phyloP scores from a whole-genome alignment of 2,888 invertebrate species.

The Bhutanitis thaidina region DNA sequence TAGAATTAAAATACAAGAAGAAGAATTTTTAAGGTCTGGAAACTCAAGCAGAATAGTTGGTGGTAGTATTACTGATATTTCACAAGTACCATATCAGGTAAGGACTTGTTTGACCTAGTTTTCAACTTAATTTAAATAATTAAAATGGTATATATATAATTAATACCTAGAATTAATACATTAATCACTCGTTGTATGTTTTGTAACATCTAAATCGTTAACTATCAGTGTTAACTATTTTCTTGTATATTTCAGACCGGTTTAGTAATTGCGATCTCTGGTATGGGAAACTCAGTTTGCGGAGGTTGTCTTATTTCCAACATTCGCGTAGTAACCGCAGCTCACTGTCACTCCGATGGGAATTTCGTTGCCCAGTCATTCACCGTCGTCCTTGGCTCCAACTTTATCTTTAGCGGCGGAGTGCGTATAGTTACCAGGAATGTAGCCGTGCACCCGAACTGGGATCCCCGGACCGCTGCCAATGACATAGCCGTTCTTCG shows the following conservation, averaged over 20 bases:
- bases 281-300: constrained; percentile 22
- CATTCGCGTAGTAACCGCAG: constrained; percentile 42
- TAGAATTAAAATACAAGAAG: constrained; percentile 37
- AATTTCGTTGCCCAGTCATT: constrained; percentile 32
- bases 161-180: no score
- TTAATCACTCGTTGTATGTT: no score
- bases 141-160: no score
- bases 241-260: constrained; percentile 3
- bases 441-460: constrained; percentile 35
- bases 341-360: constrained; percentile 48
- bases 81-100: constrained; percentile 52
- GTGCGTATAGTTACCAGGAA: constrained; percentile 22
- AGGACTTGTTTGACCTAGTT: no score
- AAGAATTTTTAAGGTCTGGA: constrained; percentile 22
- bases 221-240: no score
- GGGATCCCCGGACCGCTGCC: constrained; percentile 33
- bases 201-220: no score
- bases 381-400: constrained; percentile 47
- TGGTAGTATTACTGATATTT: constrained; percentile 37
- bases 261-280: neutral
- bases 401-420: constrained; percentile 44
- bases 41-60: constrained; percentile 41
- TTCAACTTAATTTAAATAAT: no score
- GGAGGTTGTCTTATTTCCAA: constrained; percentile 42
- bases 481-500: constrained; percentile 45